A percentile compares a stretch with the other conserved stretches of the same genome.
phyloP scores from a whole-genome alignment of 2,888 invertebrate genomes.

The Hirtodrosophila trivittata region DNA sequence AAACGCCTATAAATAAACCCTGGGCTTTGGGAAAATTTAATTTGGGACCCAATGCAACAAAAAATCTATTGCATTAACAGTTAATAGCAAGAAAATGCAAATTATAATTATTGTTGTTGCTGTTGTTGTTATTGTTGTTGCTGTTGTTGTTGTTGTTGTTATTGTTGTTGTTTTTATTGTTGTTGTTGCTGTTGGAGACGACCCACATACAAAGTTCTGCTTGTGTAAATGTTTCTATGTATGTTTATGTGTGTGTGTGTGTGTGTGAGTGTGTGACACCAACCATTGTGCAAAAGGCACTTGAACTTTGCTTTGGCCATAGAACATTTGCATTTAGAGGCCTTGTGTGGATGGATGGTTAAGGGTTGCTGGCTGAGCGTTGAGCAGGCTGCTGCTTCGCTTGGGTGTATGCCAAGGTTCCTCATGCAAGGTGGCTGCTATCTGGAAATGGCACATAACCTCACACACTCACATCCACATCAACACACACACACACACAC shows the following conservation, averaged over 20 bases:
- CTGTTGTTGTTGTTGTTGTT: conserved; percentile 9
- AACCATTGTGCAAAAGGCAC: conserved; percentile 65
- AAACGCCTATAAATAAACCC: conserved; percentile 1
- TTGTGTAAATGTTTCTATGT: background rate
- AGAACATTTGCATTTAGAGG: conserved; percentile 42
- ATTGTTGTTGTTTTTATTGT: conserved; percentile 1
- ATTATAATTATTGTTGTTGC: conserved; percentile 7
- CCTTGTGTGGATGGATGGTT: conserved; percentile 19
- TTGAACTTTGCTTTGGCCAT: conserved; percentile 65
- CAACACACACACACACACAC: conserved; percentile 8
- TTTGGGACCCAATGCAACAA: conserved; percentile 18
- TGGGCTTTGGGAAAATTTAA: conserved; percentile 8
- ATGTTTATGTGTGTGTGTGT: conserved; percentile 6
- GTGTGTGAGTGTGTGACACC: conserved; percentile 13
- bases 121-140: conserved; percentile 6
- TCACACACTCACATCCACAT: conserved; percentile 4
- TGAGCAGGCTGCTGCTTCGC: conserved; percentile 12
- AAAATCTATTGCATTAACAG: conserved; percentile 28
- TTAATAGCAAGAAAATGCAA: conserved; percentile 13
- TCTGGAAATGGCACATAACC: conserved; percentile 52
- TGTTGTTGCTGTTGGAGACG: conserved; percentile 14
- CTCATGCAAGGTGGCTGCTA: conserved; percentile 33
- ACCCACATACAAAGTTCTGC: conserved; percentile 11
- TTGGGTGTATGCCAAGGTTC: conserved; percentile 50
- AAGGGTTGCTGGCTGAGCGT: conserved; percentile 25